Evolutionary conservation across 1,140 invertebrate species (phyloP), one percentile per base, ranked within the genome.

Genomic region (Melitaea cinxia): DNA sequence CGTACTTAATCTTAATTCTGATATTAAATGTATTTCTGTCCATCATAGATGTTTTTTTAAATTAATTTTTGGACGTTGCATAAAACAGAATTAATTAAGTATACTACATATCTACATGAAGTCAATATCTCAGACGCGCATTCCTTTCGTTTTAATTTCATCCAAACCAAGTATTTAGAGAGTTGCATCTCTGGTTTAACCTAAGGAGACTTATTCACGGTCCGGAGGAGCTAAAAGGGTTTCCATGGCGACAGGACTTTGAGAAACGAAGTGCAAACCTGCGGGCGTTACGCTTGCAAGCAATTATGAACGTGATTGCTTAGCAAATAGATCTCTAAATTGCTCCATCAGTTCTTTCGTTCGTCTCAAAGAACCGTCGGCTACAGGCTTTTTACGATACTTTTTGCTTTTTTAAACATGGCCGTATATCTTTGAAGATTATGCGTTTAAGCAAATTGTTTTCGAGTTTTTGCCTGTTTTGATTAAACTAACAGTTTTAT

Each of bases 291-390:
- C n/a, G 50, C 50, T n/a, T 12, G 50, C 50, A 30, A 15, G 28
- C 52, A 54, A 54, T 54, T 54, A 35, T 35, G 14, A n/a, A 54
- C 52, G 14, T 30, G 33, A 35, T 54, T 33, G 33, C 52, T 35
- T 12, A 15, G 52, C 42, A 54, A 19, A 54, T 19, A 54, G 33
- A 35, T 35, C 23, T 12, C 26, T 12, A 30, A 54, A 35, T 54
- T 19, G 52, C 49, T 28, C n/a, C n/a, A n/a, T n/a, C n/a, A 33
- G 30, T 54, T 12, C 21, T 47, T 7, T 21, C 10, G 42, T 21
- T 21, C n/a, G n/a, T n/a, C 14, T 17, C 21, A 47, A 47, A 47
- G 42, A 47, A 47, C 21, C 23, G 42, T 47, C 42, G 19, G 23
- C 19, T 47, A 39, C 14, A 15, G 6, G 37, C n/a, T 15, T 39